Evolutionary conservation across 2,113 vertebrate genomes (phyloP).

Genomic region (Microtus ochrogaster): DNA sequence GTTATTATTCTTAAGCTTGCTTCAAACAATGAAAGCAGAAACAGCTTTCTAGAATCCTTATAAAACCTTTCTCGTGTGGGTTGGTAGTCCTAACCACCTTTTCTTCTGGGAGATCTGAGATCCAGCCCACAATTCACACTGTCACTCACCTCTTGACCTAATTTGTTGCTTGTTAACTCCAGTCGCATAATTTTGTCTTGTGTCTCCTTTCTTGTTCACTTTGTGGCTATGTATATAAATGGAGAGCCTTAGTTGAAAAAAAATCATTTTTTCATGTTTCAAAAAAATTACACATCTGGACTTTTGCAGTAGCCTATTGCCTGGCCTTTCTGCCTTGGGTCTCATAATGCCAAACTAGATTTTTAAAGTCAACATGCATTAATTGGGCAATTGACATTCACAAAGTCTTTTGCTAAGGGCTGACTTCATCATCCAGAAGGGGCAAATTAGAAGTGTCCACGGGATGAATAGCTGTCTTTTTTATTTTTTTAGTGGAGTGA

Average conservation of each 20-base stretch:
- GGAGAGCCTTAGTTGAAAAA: background rate
- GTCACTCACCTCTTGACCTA: background rate
- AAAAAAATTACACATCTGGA: background rate
- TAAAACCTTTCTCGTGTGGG: background rate
- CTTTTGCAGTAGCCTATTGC: background rate
- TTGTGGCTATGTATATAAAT: background rate
- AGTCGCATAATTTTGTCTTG: background rate
- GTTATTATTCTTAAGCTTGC: background rate
- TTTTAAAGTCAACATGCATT: conserved; percentile 34
- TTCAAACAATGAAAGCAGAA: background rate
- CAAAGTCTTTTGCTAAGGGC: background rate
- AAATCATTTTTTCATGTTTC: background rate
- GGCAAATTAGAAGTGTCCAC: background rate
- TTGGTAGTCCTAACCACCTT: background rate
- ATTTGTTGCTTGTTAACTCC: background rate
- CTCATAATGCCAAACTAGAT: background rate
- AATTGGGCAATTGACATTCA: background rate
- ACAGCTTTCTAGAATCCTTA: background rate
- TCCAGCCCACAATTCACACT: background rate
- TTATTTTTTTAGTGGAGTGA: background rate
- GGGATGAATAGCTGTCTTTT: background rate
- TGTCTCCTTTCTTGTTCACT: background rate
- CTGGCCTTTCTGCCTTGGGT: background rate
- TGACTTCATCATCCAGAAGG: background rate
- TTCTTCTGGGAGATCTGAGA: background rate